Evolutionary conservation across 2,797 vertebrate species (phyloP), one percentile per base, ranked within the genome.

Genomic region (Hoplostethus atlanticus): DNA sequence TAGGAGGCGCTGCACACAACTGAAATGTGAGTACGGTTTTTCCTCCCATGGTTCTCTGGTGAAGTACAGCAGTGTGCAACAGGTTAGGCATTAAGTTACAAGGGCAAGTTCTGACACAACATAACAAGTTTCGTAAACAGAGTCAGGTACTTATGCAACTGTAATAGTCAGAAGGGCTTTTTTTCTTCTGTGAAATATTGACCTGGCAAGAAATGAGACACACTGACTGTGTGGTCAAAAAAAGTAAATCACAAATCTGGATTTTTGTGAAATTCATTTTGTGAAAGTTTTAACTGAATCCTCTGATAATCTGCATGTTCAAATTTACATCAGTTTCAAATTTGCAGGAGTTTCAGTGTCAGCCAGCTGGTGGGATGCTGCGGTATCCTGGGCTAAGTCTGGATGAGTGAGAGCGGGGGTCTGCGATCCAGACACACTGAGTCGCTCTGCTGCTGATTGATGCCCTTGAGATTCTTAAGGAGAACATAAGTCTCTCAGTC

Each of bases 401-500:
- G 10, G 10, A 66, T 68, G 62, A 64, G 68, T 64, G 54, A 34
- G 66, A 60, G 15, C 54, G 28, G 57, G 57, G 15, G 15, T 84
- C 82, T 86, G 82, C 50, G 34, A 54, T 64, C 80, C 85, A 87
- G 84, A 86, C 83, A 77, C 69, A 59, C 17, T 0, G 17, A 21
- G 47, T 73, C 53, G 4, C 57, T 80, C 57, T 57, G 70, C 60
- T 44, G 71, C 73, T 85, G 85, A 83, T 77, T 62, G 81, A 86
- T 84, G 68, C 34, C 13, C 44, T 15, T 38, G 31, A 73, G 66
- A 42, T 12, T 42, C 40, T 42, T 10, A 73, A 72, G 55, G 65
- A 74, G 55, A 77, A 57, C 47, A 73, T 46, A 78, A 70, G 40
- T 9, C 40, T 40, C 40, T 40, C 40, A 31, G 54, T 66, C 51